Base-by-base conservation (phyloP, 2,797 vertebrate species). In the Spondyliosoma cantharus region DNA sequence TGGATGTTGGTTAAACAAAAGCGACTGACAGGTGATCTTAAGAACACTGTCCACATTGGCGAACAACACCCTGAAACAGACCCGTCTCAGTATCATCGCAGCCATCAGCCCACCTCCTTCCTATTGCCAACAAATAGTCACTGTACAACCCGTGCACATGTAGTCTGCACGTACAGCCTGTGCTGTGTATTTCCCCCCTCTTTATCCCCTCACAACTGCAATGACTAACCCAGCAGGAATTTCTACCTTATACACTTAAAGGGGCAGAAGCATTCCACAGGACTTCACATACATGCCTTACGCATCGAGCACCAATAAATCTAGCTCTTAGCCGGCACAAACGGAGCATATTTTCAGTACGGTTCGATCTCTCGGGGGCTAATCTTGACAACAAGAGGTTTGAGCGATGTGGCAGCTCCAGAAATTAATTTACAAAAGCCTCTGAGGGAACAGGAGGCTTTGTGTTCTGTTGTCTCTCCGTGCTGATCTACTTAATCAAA, bases 161-260 rank as follows among this genome's bases (percentile, higher is more conserved):
- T 70, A 81, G 89, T 88, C 77, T 48, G 11, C 90, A 93, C 94
- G 90, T 91, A 93, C 90, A 92, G 93, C 73, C 67, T 87, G 93
- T 83, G 91, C 93, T 94, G 93, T 92, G 92, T 80, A 60, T 82
- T 93, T 89, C 94, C 95, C 90, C 17, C 92, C 88, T 92, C 90
- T 93, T 93, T 91, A 95, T 94, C 93, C 95, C 90, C 91, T 95
- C 93, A 92, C 89, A 93, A 93, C 93, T 89, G 85, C 83, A 83
- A 90, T 96, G 96, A 97, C 94, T 96, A 95, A 97, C 93, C 94
- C 91, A 91, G 90, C 90, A 96, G 94, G 95, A 95, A 97, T 96
- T 93, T 93, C 90, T 87, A 89, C 94, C 94, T 93, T 95, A 94
- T 94, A 94, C 93, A 94, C 94, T 95, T 93, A 95, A 96, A 96